These are phyloP conservation scores for Calidris pygmaea DNA, from an alignment of 2,113 vertebrate genomes.

Conservation along the genomic window DNA sequence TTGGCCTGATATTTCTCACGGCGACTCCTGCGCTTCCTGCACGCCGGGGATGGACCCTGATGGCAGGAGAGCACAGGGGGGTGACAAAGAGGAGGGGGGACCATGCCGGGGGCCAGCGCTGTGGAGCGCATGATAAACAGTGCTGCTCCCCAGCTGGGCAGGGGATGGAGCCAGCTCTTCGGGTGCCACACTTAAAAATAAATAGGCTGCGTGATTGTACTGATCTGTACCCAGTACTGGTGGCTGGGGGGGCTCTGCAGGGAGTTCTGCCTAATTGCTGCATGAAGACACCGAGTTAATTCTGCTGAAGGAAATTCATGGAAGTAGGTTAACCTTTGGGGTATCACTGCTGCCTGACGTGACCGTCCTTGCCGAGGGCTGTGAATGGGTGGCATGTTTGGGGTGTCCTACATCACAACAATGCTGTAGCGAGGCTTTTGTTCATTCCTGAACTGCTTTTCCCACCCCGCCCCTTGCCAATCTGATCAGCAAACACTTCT, in stretches of 20 bases:
- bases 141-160: neutral
- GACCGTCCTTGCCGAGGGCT: neutral
- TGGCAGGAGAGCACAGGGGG: neutral
- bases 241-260: neutral
- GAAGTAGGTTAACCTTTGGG: neutral
- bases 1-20: neutral
- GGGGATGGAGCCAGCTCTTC: neutral
- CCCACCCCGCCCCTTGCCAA: neutral
- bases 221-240: neutral
- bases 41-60: accelerated
- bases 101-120: accelerated
- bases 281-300: neutral
- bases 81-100: neutral
- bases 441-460: neutral
- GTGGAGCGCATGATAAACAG: neutral
- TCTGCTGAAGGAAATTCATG: neutral
- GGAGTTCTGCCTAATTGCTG: neutral
- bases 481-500: neutral
- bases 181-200: neutral
- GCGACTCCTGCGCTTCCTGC: accelerated
- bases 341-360: neutral
- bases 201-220: neutral
- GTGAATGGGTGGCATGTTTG: neutral
- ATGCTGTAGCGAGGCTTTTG: neutral
- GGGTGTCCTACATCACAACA: neutral